Evolutionary conservation across 2,113 vertebrate genomes (phyloP).

Genomic region (Engraulis encrasicolus): DNA sequence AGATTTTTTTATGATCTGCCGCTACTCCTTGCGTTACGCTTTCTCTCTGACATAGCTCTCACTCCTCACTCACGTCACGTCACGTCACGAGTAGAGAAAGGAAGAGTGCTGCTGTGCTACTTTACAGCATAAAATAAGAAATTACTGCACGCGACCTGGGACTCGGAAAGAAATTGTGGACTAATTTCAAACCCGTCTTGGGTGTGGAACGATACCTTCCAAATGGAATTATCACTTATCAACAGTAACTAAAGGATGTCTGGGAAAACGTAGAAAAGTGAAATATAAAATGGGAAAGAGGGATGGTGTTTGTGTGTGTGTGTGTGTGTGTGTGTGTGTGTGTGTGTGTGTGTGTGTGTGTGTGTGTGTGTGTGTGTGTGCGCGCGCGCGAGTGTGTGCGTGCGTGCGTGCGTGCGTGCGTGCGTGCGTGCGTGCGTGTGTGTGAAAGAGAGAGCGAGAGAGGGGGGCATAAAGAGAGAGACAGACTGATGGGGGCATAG

Average conservation of each 20-base stretch:
- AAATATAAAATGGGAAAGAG: too few relatives aligned
- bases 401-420: too few relatives aligned
- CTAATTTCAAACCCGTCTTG: conserved; percentile 1
- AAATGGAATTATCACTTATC: background rate
- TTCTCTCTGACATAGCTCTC: background rate
- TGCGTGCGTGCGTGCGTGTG: too few relatives aligned
- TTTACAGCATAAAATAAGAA: conserved; percentile 12
- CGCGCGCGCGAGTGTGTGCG: too few relatives aligned
- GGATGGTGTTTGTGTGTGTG: too few relatives aligned
- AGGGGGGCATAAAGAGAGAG: background rate
- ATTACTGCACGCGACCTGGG: background rate
- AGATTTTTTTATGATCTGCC: conserved; percentile 1
- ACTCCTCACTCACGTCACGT: background rate
- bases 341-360: too few relatives aligned
- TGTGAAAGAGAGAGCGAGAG: too few relatives aligned
- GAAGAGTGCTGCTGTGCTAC: background rate
- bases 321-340: too few relatives aligned
- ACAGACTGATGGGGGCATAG: background rate
- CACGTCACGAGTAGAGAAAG: background rate
- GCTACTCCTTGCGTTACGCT: too few relatives aligned
- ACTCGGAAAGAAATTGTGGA: conserved; percentile 10
- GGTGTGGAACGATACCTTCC: background rate
- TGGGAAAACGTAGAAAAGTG: background rate
- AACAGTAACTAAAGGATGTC: background rate
- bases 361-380: too few relatives aligned